These are phyloP conservation scores for Caenorhabditis sp. DNA, from an alignment of 2,888 invertebrate genomes.

Conservation along the genomic window DNA sequence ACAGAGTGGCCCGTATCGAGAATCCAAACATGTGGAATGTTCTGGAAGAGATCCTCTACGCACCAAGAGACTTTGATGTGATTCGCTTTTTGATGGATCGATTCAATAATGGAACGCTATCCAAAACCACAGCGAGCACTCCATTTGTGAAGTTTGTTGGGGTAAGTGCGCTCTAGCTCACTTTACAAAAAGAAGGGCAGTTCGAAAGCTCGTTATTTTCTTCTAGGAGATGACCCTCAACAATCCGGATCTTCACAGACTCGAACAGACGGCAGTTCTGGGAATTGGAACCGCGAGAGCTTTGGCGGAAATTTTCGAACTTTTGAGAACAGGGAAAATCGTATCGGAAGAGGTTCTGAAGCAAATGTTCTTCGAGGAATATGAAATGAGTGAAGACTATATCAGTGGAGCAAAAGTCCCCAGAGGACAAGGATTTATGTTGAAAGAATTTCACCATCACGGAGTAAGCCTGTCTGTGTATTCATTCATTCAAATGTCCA, in stretches of 20 bases:
- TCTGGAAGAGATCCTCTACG: constrained; percentile 57
- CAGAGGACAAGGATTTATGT: constrained; percentile 66
- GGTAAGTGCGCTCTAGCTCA: neutral
- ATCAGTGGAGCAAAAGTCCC: constrained; percentile 65
- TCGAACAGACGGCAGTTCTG: constrained; percentile 77
- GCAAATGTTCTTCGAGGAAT: constrained; percentile 54
- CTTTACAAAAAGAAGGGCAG: too few species aligned
- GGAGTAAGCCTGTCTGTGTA: constrained; percentile 20
- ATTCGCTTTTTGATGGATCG: constrained; percentile 47
- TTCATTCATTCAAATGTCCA: neutral
- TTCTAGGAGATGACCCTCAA: constrained; percentile 75
- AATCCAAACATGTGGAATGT: constrained; percentile 68
- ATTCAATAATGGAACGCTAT: constrained; percentile 53
- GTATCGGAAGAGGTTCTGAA: constrained; percentile 30
- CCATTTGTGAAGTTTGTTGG: constrained; percentile 66
- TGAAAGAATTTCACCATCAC: constrained; percentile 43
- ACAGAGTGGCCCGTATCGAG: constrained; percentile 73
- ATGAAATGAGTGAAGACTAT: constrained; percentile 55
- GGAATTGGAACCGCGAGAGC: constrained; percentile 77
- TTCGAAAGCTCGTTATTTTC: too few species aligned
- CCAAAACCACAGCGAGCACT: constrained; percentile 45
- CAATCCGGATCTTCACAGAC: constrained; percentile 76
- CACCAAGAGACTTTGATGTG: constrained; percentile 62
- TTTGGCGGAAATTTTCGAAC: constrained; percentile 74
- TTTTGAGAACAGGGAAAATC: constrained; percentile 53